Percentiles rank a stretch among this genome's conserved stretches.
phyloP scores from a whole-genome alignment of 2,797 vertebrate species.

The Prunella strophiata region DNA sequence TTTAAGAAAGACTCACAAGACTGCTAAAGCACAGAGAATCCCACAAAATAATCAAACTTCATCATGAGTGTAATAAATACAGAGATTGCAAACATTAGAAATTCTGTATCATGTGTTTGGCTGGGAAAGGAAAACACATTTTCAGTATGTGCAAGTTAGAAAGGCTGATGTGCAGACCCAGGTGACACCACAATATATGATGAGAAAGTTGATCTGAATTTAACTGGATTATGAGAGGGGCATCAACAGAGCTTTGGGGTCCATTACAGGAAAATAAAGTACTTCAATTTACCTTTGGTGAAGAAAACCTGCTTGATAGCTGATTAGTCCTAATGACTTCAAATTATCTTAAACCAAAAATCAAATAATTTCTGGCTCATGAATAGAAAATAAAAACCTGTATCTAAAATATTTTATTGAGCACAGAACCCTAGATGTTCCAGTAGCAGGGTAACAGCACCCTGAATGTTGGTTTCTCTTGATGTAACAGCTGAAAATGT shows the following conservation, averaged over 20 bases:
- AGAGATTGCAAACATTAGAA: neutral
- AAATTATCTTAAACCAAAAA: neutral
- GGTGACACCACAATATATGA: neutral
- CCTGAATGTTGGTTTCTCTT: neutral
- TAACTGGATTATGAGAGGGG: neutral
- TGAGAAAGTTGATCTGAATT: neutral
- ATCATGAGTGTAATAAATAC: neutral
- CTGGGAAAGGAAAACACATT: neutral
- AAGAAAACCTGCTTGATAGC: neutral
- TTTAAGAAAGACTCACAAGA: neutral
- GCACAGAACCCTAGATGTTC: neutral
- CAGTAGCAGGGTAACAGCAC: neutral
- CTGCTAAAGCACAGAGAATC: neutral
- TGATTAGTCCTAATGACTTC: neutral
- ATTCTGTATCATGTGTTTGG: neutral
- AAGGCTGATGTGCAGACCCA: neutral
- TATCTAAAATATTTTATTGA: neutral
- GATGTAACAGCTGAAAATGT: neutral
- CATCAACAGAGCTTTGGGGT: neutral
- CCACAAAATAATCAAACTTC: neutral
- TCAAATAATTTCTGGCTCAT: neutral
- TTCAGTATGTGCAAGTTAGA: neutral
- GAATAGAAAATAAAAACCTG: rapidly evolving
- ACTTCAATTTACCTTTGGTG: neutral
- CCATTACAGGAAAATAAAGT: neutral